Conservation (phyloP, 2,797 vertebrate species). For the Crypturellus tataupa region DNA sequence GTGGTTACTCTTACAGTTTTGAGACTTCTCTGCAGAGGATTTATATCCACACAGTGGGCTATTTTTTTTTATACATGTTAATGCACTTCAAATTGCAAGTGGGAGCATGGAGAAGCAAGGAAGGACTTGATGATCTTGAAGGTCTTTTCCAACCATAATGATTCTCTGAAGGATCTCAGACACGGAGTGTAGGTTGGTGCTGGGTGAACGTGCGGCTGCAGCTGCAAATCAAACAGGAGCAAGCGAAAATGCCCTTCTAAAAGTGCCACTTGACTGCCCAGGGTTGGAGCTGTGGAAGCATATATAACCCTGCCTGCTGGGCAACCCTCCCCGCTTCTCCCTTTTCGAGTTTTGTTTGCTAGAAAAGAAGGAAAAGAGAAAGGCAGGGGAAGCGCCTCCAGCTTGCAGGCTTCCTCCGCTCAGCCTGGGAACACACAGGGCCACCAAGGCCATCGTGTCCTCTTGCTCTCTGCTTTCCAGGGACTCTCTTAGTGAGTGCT, state of each 20-base stretch:
- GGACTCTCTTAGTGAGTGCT: background rate
- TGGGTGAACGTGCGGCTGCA: constrained; percentile 26
- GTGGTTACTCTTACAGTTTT: background rate
- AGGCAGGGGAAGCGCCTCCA: background rate
- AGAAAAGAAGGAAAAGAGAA: background rate
- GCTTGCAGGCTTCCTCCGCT: background rate
- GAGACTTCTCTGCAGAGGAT: background rate
- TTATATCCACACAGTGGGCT: background rate
- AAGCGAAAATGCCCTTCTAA: constrained; percentile 24
- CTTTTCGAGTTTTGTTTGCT: background rate
- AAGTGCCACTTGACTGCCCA: constrained; percentile 57
- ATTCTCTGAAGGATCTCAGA: background rate
- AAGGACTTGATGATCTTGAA: too few species aligned
- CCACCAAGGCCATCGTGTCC: background rate
- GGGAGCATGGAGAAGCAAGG: background rate
- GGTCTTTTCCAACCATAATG: too few species aligned
- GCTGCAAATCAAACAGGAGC: constrained; percentile 26
- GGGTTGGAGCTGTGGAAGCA: constrained; percentile 15
- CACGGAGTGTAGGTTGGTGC: background rate
- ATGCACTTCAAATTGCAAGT: background rate
- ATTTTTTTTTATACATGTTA: background rate
- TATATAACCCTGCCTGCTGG: constrained; percentile 45
- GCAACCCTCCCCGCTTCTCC: background rate
- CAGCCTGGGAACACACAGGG: fast-evolving
- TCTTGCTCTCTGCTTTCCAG: background rate